These are phyloP conservation scores for Danio choprae DNA, from an alignment of 2,797 vertebrate species.

Conservation along the genomic window DNA sequence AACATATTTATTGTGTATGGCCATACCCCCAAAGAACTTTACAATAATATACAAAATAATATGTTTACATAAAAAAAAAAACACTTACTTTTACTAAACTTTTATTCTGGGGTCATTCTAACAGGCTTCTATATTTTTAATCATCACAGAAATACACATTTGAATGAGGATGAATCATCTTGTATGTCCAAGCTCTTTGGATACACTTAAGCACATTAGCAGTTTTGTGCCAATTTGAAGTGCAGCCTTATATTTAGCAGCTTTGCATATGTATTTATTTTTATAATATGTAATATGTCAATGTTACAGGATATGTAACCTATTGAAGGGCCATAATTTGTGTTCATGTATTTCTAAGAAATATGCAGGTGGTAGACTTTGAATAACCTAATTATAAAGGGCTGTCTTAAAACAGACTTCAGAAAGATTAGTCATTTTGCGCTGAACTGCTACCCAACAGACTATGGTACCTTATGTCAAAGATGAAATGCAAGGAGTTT, in stretches of 20 bases:
- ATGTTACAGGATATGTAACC: not conserved
- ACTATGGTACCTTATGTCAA: not conserved
- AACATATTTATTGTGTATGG: too few relatives aligned
- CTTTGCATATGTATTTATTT: too few relatives aligned
- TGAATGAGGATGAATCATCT: not conserved
- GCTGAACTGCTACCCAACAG: not conserved
- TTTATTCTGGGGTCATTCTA: too few relatives aligned
- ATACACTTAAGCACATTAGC: not conserved
- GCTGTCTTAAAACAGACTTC: not conserved
- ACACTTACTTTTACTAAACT: too few relatives aligned
- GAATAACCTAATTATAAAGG: not conserved
- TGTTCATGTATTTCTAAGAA: not conserved
- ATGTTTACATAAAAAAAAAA: too few relatives aligned
- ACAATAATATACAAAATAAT: too few relatives aligned
- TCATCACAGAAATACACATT: not conserved
- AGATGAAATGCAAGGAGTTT: not conserved
- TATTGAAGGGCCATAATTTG: not conserved
- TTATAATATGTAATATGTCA: not conserved
- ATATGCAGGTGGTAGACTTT: not conserved
- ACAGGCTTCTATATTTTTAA: not conserved
- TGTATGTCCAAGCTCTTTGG: not conserved
- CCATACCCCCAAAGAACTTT: too few relatives aligned
- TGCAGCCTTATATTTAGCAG: not conserved
- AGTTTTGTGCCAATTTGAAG: not conserved
- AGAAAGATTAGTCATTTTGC: not conserved